Conservation (phyloP, 2,888 invertebrate species). For the Doris montereyensis region DNA sequence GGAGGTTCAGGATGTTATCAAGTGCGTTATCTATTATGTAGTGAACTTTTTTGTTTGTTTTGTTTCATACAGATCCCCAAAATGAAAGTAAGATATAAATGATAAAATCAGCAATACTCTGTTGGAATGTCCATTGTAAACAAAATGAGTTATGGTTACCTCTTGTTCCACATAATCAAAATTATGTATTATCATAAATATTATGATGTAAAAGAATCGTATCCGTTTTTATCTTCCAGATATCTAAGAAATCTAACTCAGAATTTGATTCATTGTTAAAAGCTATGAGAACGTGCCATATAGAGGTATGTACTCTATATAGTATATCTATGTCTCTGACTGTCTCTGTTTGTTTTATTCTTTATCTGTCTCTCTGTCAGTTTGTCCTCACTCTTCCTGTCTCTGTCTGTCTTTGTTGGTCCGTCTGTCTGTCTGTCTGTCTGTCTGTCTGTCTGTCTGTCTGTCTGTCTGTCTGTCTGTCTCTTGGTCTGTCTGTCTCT, state of each 20-base stretch:
- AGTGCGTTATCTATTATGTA: too few species aligned
- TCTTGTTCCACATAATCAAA: not conserved
- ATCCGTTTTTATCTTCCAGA: not conserved
- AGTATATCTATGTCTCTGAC: not conserved
- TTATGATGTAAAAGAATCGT: too few species aligned
- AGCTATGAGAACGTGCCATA: slow-evolving; percentile 42
- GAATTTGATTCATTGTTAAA: slow-evolving; percentile 45
- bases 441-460: too few species aligned
- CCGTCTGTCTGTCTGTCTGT: too few species aligned
- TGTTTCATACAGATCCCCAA: too few species aligned
- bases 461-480: not conserved
- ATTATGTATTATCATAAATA: not conserved
- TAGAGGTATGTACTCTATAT: slow-evolving; percentile 38
- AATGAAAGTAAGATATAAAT: not conserved
- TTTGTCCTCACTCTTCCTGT: slow-evolving; percentile 36
- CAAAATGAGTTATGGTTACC: not conserved
- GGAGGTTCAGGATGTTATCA: too few species aligned
- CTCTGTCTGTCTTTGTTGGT: too few species aligned
- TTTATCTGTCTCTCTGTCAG: slow-evolving; percentile 38
- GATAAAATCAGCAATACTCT: not conserved
- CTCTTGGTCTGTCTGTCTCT: slow-evolving; percentile 6
- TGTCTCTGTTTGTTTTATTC: slow-evolving; percentile 28
- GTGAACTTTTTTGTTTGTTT: too few species aligned
- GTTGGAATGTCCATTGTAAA: not conserved
- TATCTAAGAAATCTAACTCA: slow-evolving; percentile 40